Conservation (phyloP, 2,113 vertebrate species). For the Spea bombifrons region DNA sequence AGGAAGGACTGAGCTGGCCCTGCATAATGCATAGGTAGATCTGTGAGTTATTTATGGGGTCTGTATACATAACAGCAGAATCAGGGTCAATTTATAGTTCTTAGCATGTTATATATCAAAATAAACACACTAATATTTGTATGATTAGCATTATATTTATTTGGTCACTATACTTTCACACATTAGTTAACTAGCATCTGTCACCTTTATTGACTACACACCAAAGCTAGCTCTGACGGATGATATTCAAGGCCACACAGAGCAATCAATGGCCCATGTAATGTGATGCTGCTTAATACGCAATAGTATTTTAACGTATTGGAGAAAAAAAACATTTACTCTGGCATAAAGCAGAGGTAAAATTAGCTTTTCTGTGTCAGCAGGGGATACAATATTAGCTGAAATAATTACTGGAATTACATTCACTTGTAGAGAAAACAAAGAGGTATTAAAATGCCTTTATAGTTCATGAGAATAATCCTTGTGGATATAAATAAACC, state of each 20-base stretch:
- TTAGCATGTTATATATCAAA: too few species aligned
- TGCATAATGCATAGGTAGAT: too few species aligned
- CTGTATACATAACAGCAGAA: too few species aligned
- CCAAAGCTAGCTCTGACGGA: background rate
- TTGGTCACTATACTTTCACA: too few species aligned
- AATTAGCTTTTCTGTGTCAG: background rate
- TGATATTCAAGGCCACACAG: background rate
- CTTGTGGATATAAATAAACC: background rate
- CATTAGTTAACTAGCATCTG: too few species aligned
- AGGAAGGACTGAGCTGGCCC: too few species aligned
- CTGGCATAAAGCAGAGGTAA: background rate
- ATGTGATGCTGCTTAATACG: background rate
- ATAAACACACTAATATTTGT: too few species aligned
- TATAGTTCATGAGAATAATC: background rate
- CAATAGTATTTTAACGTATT: background rate
- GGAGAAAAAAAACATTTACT: background rate
- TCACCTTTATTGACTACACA: conserved; percentile 5
- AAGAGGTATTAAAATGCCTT: background rate
- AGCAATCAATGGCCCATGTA: conserved; percentile 1
- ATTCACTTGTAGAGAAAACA: background rate
- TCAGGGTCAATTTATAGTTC: too few species aligned
- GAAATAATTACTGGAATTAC: background rate
- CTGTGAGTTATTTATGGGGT: too few species aligned
- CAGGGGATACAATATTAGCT: background rate
- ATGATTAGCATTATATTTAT: too few species aligned